A percentile compares a stretch with the other conserved stretches of the same genome.
These are phyloP conservation scores for Sturnus vulgaris DNA, from an alignment of 2,113 vertebrate genomes.

Conservation along the genomic window DNA sequence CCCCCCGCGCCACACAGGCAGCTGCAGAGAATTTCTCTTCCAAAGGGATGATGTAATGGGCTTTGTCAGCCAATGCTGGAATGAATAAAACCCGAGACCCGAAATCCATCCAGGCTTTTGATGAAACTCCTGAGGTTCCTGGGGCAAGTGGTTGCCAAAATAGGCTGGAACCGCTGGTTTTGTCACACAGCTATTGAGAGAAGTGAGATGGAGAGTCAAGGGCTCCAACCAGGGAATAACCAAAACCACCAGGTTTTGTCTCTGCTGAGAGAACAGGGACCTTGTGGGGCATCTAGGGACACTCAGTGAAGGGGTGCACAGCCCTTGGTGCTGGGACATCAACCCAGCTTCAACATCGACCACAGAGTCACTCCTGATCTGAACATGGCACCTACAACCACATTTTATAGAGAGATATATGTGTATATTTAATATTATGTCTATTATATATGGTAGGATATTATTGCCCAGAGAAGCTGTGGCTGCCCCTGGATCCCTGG, in stretches of 20 bases:
- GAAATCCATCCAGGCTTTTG: conserved; percentile 16
- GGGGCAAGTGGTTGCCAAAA: not conserved
- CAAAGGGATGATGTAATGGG: conserved; percentile 43
- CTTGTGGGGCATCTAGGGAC: not conserved
- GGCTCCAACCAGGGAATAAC: not conserved
- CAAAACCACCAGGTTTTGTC: not conserved
- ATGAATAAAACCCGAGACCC: conserved; percentile 29
- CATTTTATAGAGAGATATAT: fast-evolving
- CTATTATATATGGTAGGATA: not conserved
- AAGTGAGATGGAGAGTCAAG: not conserved
- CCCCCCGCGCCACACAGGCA: conserved; percentile 9
- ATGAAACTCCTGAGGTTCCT: not conserved
- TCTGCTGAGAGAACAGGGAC: not conserved
- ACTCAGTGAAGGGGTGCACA: not conserved
- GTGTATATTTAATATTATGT: not conserved
- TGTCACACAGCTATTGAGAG: not conserved
- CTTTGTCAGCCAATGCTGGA: conserved; percentile 49
- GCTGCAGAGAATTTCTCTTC: conserved; percentile 53
- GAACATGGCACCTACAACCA: not conserved
- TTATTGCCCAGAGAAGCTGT: not conserved
- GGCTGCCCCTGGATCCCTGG: not conserved
- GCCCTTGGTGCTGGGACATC: not conserved
- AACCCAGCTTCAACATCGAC: not conserved
- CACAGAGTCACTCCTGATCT: not conserved
- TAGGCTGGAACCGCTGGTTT: not conserved